phyloP scores from a whole-genome alignment of 2,797 vertebrate genomes.

The Pelodytes ibericus region DNA sequence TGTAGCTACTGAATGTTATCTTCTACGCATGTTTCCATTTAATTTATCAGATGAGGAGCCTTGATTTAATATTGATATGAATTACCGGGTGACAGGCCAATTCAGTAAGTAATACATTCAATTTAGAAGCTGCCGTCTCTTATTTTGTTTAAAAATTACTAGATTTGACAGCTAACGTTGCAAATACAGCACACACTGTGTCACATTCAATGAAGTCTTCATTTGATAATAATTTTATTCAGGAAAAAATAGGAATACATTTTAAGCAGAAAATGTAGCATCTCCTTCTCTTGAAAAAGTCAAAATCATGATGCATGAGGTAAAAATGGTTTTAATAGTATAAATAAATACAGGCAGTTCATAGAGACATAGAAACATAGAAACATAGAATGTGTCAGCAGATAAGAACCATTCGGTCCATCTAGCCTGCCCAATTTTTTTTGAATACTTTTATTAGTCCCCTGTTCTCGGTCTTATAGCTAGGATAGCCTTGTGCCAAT shows the following conservation, averaged over 20 bases:
- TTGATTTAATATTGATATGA: slow-evolving; percentile 46
- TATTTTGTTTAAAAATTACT: slow-evolving; percentile 39
- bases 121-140: slow-evolving; percentile 38
- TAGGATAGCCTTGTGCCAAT: too few relatives aligned
- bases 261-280: slow-evolving; percentile 29
- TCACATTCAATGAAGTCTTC: slow-evolving; percentile 45
- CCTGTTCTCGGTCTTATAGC: too few relatives aligned
- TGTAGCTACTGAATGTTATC: not conserved
- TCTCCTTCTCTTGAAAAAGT: not conserved
- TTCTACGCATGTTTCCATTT: slow-evolving; percentile 29
- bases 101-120: slow-evolving; percentile 44
- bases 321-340: too few relatives aligned
- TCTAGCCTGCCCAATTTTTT: too few relatives aligned
- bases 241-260: slow-evolving; percentile 47
- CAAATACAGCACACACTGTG: slow-evolving; percentile 14
- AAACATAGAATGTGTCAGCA: too few relatives aligned
- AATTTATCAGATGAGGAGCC: slow-evolving; percentile 2
- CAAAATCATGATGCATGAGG: not conserved
- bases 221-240: slow-evolving; percentile 48
- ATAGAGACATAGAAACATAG: too few relatives aligned
- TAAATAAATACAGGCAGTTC: too few relatives aligned
- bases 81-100: slow-evolving; percentile 36
- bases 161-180: slow-evolving; percentile 40
- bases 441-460: too few relatives aligned
- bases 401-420: too few relatives aligned